phyloP scores from a whole-genome alignment of 1,140 invertebrate genomes.

The Episyrphus balteatus region DNA sequence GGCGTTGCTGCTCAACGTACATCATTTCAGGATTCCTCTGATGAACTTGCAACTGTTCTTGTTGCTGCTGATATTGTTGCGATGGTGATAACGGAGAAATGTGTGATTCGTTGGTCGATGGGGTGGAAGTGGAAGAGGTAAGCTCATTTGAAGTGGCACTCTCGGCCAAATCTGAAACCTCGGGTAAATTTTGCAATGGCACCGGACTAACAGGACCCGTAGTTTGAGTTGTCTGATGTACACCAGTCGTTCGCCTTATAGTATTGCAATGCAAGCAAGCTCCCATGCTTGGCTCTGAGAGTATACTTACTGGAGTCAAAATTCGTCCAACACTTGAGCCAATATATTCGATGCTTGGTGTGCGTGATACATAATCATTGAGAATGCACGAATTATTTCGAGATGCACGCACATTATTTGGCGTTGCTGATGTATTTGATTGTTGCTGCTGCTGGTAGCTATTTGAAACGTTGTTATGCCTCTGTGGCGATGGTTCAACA shows the following conservation, averaged over 20 bases:
- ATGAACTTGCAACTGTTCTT: not conserved
- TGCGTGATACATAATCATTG: constrained; percentile 2
- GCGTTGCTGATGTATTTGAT: not conserved
- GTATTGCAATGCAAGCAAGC: constrained; percentile 35
- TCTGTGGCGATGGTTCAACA: not conserved
- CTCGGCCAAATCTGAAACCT: not conserved
- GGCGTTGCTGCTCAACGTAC: not conserved
- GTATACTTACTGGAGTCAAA: constrained; percentile 4
- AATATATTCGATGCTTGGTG: constrained; percentile 7
- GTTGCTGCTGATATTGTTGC: constrained; percentile 7
- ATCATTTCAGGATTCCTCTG: not conserved
- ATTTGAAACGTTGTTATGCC: not conserved
- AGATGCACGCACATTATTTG: not conserved
- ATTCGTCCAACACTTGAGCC: not conserved
- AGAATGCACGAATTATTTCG: not conserved
- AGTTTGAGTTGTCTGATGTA: constrained; percentile 35
- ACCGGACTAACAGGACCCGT: constrained; percentile 35
- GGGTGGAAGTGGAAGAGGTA: constrained; percentile 1
- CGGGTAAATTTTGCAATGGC: constrained; percentile 8
- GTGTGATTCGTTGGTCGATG: constrained; percentile 6
- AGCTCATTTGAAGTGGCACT: not conserved
- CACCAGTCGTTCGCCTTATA: constrained; percentile 29
- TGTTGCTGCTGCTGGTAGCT: too few species aligned
- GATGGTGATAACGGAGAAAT: constrained; percentile 9
- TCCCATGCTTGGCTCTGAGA: constrained; percentile 3